Evolutionary conservation across 2,797 vertebrate species (phyloP).

Genomic region (Onychomys leucogaster): DNA sequence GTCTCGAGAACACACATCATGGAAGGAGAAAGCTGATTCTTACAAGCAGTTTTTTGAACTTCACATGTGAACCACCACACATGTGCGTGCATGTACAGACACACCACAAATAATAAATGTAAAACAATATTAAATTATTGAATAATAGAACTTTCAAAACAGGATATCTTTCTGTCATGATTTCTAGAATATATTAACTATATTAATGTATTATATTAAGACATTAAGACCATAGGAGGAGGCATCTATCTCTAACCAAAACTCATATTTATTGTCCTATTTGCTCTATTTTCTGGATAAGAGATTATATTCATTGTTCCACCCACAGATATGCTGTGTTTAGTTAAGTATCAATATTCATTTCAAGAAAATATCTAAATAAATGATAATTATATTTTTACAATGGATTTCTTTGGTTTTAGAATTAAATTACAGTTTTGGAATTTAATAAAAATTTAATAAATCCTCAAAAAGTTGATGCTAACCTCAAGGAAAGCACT

Average conservation of each 20-base stretch:
- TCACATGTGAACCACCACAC: no score
- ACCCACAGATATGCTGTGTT: neutral
- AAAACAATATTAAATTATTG: neutral
- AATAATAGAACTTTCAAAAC: neutral
- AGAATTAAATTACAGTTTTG: neutral
- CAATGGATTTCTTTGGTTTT: neutral
- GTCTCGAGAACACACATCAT: no score
- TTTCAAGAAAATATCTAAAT: neutral
- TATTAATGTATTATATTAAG: no score
- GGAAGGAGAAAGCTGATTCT: neutral
- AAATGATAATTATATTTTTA: neutral
- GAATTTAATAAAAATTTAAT: neutral
- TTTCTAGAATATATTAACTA: neutral
- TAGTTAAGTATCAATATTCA: neutral
- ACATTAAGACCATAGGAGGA: neutral
- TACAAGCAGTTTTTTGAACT: neutral
- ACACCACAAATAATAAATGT: neutral
- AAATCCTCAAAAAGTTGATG: neutral
- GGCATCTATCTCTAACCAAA: neutral
- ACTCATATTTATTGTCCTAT: neutral
- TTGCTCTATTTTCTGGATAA: neutral
- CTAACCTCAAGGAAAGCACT: neutral
- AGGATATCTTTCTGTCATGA: neutral
- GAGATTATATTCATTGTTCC: neutral
- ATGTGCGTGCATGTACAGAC: fast-evolving